Evolutionary conservation across 2,888 invertebrate genomes (phyloP), one percentile per base, ranked within the genome.

Genomic region (Ectemnius lituratus): DNA sequence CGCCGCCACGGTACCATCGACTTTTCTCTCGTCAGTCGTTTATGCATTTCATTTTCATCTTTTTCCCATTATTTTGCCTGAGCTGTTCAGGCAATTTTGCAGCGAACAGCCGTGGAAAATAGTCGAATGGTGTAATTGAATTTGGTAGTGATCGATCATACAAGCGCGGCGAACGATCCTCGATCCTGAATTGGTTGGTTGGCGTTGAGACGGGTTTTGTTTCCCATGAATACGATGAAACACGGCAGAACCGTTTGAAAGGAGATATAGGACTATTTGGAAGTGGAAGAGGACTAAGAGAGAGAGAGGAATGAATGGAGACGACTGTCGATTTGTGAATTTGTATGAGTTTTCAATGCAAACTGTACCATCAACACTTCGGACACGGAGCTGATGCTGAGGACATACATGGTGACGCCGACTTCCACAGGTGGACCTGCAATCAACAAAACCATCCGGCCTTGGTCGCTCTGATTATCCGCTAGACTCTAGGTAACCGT

Each of bases 351-450:
- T 77, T 76, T 78, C 76, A 85, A 86, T 86, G 83, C 76, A 85
- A 86, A 90, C 90, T 91, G 91, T 96, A 98, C 98, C 98, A 98
- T 98, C 94, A 97, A 96, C 93, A 98, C 98, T 95, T 98, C 98
- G 93, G 97, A 98, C 93, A 98, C 97, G 92, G 97, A 97, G 94
- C 97, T 97, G 95, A 98, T 98, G 94, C 97, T 97, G 93, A 98
- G 96, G 93, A 98, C 97, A 94, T 97, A 97, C 96, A 98, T 97
- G 93, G 98, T 98, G 94, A 98, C 97, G 92, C 97, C 97, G 92
- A 98, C 98, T 93, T 97, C 97, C 93, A 98, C 98, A 91, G 98
- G 97, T 92, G 96, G 96, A 95, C 97, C 97, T 98, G 96, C 92
- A 97, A 95, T 93, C 92, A 91, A 90, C 88, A 91, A 90, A 83